Evolutionary conservation across 2,888 invertebrate species (phyloP).

Genomic region (Lycophotia porphyrea): DNA sequence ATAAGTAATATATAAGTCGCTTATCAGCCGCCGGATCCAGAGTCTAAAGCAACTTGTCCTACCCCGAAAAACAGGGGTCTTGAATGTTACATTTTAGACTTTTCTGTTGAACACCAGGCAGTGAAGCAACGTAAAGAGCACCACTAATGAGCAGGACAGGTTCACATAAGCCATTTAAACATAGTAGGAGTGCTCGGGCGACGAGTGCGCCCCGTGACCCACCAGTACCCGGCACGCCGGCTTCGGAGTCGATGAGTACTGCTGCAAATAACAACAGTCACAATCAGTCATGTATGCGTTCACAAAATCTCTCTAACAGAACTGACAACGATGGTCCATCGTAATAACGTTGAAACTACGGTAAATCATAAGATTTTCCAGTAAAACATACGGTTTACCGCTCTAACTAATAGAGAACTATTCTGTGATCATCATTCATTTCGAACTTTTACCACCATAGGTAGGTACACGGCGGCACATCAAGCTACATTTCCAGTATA

Average conservation of each 20-base stretch:
- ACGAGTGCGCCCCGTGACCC: conserved; percentile 63
- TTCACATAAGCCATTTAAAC: conserved; percentile 62
- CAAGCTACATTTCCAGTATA: too few species aligned
- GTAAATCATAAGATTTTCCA: too few species aligned
- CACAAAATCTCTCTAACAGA: background rate
- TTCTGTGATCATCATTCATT: too few species aligned
- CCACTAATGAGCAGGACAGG: background rate
- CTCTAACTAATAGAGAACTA: too few species aligned
- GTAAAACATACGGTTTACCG: too few species aligned
- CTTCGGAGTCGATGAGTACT: conserved; percentile 75
- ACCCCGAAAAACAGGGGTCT: background rate
- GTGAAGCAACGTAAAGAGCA: background rate
- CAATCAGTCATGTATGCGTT: background rate
- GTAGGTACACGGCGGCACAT: too few species aligned
- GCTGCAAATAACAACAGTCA: conserved; percentile 66
- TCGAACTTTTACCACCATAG: too few species aligned
- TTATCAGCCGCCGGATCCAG: background rate
- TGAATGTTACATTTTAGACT: background rate
- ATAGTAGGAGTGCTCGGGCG: conserved; percentile 74
- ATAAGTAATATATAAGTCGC: background rate
- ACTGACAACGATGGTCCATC: background rate
- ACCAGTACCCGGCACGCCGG: conserved; percentile 76
- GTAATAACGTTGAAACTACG: too few species aligned
- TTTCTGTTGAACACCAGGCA: background rate
- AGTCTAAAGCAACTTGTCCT: background rate